phyloP scores from a whole-genome alignment of 2,797 vertebrate genomes.

The Neomorphus geoffroyi region DNA sequence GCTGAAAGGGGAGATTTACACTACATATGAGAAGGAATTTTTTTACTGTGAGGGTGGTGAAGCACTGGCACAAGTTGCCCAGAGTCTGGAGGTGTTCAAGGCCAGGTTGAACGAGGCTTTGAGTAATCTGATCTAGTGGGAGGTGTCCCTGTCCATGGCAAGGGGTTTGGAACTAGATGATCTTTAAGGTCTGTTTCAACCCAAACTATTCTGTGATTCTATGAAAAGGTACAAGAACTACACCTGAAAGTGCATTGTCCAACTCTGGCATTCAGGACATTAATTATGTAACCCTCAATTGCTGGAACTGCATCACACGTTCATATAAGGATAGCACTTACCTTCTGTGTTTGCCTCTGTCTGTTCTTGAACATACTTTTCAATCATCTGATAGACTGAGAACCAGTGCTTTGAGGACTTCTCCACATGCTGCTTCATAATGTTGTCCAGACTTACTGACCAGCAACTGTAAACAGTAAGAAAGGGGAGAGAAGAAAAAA shows the following conservation, averaged over 20 bases:
- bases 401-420: slow-evolving; percentile 94
- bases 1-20: no score
- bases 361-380: slow-evolving; percentile 86
- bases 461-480: slow-evolving; percentile 85
- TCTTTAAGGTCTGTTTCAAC: no score
- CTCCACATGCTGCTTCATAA: slow-evolving; percentile 84
- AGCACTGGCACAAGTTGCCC: no score
- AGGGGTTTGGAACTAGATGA: no score
- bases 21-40: no score
- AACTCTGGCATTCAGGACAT: not conserved
- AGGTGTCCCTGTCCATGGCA: no score
- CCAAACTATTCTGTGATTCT: no score
- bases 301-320: not conserved
- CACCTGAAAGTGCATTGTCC: not conserved
- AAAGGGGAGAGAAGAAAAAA: not conserved
- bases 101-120: no score
- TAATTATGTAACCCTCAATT: not conserved
- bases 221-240: not conserved
- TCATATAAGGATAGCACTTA: slow-evolving; percentile 44
- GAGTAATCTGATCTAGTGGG: no score
- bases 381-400: slow-evolving; percentile 93
- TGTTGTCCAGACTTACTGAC: slow-evolving; percentile 93
- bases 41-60: no score
- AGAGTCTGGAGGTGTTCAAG: no score
- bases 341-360: slow-evolving; percentile 73